Conservation (phyloP, 1,140 invertebrate species). For the Drosophila lacteicornis region DNA sequence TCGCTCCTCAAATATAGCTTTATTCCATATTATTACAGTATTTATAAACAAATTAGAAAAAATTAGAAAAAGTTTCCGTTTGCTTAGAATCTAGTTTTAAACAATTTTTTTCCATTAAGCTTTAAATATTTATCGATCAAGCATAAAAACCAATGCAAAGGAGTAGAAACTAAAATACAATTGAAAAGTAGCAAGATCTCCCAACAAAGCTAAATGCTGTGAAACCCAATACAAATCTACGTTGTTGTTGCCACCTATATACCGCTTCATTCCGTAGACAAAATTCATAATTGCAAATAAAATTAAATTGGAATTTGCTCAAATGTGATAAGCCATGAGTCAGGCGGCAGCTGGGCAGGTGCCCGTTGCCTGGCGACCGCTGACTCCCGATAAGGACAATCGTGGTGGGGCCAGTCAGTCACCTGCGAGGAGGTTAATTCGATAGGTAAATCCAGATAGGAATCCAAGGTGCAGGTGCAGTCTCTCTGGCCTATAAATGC, state of each 20-base stretch:
- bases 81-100: too few relatives aligned
- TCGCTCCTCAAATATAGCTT: too few relatives aligned
- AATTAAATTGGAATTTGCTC: slow-evolving; percentile 9
- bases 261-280: background rate
- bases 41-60: too few relatives aligned
- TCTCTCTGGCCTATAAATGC: slow-evolving; percentile 56
- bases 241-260: background rate
- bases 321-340: slow-evolving; percentile 32
- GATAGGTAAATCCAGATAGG: background rate
- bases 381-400: slow-evolving; percentile 55
- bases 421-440: slow-evolving; percentile 34
- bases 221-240: background rate
- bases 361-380: slow-evolving; percentile 23
- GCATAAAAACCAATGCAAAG: too few relatives aligned
- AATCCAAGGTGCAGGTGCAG: background rate
- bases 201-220: background rate
- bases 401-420: slow-evolving; percentile 40
- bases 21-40: too few relatives aligned
- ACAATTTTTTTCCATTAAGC: too few relatives aligned
- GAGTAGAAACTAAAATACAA: too few relatives aligned
- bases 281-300: background rate
- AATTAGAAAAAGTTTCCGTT: too few relatives aligned
- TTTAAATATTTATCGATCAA: too few relatives aligned
- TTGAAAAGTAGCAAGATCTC: background rate
- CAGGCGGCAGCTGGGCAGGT: slow-evolving; percentile 15